Evolutionary conservation across 2,797 vertebrate species (phyloP).

Genomic region (Hyperoplus immaculatus): DNA sequence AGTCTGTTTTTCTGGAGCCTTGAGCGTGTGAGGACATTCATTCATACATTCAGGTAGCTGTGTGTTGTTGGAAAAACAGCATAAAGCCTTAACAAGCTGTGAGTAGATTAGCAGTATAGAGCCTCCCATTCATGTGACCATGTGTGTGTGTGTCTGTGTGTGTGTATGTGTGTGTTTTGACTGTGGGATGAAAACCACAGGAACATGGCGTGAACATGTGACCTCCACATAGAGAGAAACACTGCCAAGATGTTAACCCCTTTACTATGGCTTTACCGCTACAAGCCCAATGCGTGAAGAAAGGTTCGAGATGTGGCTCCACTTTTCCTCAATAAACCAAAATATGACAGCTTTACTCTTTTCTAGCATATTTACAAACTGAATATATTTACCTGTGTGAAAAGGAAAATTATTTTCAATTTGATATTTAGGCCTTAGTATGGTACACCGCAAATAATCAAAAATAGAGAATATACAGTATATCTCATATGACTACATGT

Average conservation of each 20-base stretch:
- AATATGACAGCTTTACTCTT: conserved; percentile 22
- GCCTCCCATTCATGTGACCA: conserved; percentile 63
- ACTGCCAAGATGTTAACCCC: conserved; percentile 23
- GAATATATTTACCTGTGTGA: neutral
- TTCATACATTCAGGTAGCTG: conserved; percentile 34
- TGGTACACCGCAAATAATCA: too few species aligned
- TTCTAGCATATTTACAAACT: conserved; percentile 6
- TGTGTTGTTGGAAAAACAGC: conserved; percentile 56
- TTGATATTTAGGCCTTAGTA: too few species aligned
- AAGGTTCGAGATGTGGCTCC: neutral
- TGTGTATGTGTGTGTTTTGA: neutral
- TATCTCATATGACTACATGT: too few species aligned
- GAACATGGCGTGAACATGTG: conserved; percentile 62
- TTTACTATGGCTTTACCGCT: neutral
- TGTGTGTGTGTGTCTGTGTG: conserved; percentile 2
- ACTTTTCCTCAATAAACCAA: neutral
- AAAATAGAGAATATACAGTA: too few species aligned
- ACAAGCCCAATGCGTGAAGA: neutral
- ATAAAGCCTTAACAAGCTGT: conserved; percentile 54
- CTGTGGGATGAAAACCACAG: conserved; percentile 37
- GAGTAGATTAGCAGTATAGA: conserved; percentile 62
- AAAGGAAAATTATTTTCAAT: too few species aligned
- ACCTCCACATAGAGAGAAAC: conserved; percentile 35
- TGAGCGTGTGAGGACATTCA: conserved; percentile 25
- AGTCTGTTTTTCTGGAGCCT: conserved; percentile 19